Evolutionary conservation across 2,113 vertebrate genomes (phyloP).

Genomic region (Serilophus lunatus): DNA sequence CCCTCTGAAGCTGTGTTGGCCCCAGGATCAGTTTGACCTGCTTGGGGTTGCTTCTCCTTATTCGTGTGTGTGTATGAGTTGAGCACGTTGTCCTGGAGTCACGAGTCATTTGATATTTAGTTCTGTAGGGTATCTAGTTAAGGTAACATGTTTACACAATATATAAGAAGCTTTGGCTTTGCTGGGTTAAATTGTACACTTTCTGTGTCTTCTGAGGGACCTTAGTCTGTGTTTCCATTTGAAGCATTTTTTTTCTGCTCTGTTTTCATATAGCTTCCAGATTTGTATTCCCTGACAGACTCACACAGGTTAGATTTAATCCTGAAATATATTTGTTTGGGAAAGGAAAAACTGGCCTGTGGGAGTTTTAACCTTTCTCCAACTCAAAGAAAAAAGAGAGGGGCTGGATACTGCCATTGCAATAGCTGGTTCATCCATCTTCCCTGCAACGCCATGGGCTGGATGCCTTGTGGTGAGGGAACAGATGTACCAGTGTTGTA

Average conservation of each 20-base stretch:
- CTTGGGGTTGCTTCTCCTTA: not conserved
- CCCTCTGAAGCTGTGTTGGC: rapidly evolving
- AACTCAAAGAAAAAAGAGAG: not conserved
- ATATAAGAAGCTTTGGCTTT: not conserved
- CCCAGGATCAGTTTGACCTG: rapidly evolving
- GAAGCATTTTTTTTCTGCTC: not conserved
- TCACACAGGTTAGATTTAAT: not conserved
- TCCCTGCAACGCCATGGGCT: not conserved
- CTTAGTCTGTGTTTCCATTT: not conserved
- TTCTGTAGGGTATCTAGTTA: not conserved
- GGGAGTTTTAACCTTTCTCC: not conserved
- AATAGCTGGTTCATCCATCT: not conserved
- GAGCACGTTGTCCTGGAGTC: rapidly evolving
- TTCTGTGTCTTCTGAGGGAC: not conserved
- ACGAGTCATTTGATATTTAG: not conserved
- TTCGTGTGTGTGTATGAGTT: rapidly evolving
- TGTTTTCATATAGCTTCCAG: not conserved
- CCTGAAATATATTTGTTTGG: not conserved
- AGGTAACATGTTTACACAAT: not conserved
- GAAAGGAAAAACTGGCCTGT: not conserved
- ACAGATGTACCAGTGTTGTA: not conserved
- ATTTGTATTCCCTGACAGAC: not conserved
- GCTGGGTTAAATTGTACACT: not conserved
- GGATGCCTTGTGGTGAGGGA: not conserved
- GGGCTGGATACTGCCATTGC: not conserved